Evolutionary conservation across 2,113 vertebrate genomes (phyloP).

Genomic region (human (Homo sapiens)): DNA sequence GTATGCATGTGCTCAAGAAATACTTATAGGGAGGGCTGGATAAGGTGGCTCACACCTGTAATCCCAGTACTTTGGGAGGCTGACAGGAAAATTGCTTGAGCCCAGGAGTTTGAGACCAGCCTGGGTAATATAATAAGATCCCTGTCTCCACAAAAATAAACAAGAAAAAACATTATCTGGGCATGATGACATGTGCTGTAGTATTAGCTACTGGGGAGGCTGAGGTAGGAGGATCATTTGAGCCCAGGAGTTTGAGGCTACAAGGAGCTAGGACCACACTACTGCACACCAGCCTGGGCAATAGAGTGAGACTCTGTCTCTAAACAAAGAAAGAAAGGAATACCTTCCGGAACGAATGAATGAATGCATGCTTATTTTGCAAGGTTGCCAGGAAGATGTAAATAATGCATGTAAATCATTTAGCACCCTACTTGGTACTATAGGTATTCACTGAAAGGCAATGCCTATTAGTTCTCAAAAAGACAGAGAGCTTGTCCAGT

Average conservation of each 20-base stretch:
- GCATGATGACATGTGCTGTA: neutral
- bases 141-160: neutral
- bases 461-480: neutral
- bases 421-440: neutral
- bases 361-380: neutral
- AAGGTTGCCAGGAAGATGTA: neutral
- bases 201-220: neutral
- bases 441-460: neutral
- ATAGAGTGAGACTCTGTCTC: neutral
- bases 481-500: neutral
- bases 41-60: neutral
- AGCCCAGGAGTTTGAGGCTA: neutral
- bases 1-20: neutral
- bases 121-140: neutral
- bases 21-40: neutral
- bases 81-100: no score
- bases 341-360: neutral
- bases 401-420: no score
- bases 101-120: neutral
- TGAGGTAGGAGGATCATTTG: neutral
- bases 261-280: neutral
- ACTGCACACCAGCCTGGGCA: neutral
- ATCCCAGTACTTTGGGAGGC: neutral
- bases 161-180: neutral
- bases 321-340: neutral